Conservation (phyloP, 1,140 invertebrate genomes). For the Plutomurus gul region DNA sequence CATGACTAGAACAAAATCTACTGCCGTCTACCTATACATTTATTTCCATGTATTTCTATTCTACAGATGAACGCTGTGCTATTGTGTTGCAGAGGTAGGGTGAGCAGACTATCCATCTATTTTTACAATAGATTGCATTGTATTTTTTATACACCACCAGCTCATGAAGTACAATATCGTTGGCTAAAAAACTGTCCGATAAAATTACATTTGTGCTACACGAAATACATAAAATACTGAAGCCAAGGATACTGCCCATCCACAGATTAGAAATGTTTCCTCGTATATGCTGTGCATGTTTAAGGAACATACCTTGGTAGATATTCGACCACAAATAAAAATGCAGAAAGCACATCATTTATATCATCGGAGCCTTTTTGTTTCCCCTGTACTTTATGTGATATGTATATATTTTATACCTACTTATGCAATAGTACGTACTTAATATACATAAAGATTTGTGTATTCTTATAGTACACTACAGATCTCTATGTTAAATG, state of each 20-base stretch:
- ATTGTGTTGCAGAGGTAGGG: background rate
- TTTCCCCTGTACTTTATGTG: too few relatives aligned
- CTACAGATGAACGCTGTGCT: too few relatives aligned
- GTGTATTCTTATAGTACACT: too few relatives aligned
- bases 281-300: background rate
- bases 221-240: slow-evolving; percentile 14
- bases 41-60: too few relatives aligned
- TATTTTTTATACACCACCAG: too few relatives aligned
- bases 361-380: slow-evolving; percentile 4
- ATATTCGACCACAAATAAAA: slow-evolving; percentile 5
- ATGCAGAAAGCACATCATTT: slow-evolving; percentile 9
- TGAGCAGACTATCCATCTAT: background rate
- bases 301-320: background rate
- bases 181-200: slow-evolving; percentile 3
- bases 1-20: too few relatives aligned
- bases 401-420: too few relatives aligned
- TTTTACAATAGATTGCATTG: background rate
- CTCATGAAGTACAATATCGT: too few relatives aligned
- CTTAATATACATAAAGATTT: too few relatives aligned
- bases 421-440: too few relatives aligned
- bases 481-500: too few relatives aligned
- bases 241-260: background rate
- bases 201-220: slow-evolving; percentile 14
- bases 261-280: background rate
- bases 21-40: too few relatives aligned